phyloP scores from a whole-genome alignment of 2,888 invertebrate genomes.

The Itoplectis maculator region DNA sequence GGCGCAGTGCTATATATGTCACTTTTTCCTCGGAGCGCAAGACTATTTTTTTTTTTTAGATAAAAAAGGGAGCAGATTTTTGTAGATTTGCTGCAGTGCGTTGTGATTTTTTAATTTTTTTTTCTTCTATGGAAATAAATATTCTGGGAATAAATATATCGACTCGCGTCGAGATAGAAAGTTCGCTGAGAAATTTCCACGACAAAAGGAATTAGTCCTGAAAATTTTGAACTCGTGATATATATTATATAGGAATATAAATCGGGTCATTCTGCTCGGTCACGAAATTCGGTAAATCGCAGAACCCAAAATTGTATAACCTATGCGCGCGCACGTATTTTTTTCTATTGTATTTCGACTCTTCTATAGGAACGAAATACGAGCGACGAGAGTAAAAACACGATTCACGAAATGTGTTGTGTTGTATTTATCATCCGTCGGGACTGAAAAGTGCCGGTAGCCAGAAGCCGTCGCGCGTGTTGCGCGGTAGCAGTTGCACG shows the following conservation, averaged over 20 bases:
- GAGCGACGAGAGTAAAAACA: background rate
- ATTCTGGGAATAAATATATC: no score
- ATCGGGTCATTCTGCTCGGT: conserved; percentile 12
- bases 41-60: background rate
- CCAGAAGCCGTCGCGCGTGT: conserved; percentile 46
- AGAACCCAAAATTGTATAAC: background rate
- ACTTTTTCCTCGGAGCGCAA: background rate
- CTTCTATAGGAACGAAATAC: background rate
- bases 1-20: conserved; percentile 12
- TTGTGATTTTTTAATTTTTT: conserved; percentile 25
- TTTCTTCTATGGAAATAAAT: background rate
- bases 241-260: no score
- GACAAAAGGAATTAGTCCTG: background rate
- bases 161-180: no score
- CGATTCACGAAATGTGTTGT: no score
- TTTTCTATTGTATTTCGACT: background rate
- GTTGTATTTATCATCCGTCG: conserved; percentile 61
- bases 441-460: conserved; percentile 56
- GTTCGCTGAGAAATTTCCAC: background rate
- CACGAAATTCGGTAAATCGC: background rate
- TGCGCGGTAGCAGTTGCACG: conserved; percentile 68
- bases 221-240: background rate
- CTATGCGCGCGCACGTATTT: background rate
- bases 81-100: conserved; percentile 38
- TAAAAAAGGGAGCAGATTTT: conserved; percentile 54